A percentile compares a stretch with the other conserved stretches of the same genome.
Conservation (phyloP, 2,888 invertebrate genomes). For the Macrophya alboannulata region DNA sequence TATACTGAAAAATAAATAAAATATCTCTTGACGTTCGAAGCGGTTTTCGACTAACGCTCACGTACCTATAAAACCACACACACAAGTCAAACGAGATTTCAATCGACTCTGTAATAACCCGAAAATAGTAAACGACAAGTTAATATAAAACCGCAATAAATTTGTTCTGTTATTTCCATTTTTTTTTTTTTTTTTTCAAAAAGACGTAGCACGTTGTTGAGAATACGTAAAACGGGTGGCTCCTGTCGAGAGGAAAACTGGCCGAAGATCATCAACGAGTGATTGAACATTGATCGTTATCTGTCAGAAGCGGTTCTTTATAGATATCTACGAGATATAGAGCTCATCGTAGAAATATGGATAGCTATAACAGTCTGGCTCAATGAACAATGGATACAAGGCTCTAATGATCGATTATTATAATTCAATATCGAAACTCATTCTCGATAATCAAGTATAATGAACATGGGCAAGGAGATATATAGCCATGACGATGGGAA, state of each 20-base stretch:
- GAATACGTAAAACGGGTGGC: not conserved
- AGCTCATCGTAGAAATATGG: not conserved
- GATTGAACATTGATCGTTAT: slow-evolving; percentile 15
- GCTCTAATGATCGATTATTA: slow-evolving; percentile 58
- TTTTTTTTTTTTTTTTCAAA: not conserved
- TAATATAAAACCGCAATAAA: not conserved
- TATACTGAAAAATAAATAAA: not conserved
- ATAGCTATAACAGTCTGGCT: not conserved
- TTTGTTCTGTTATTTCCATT: not conserved
- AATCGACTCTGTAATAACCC: not conserved
- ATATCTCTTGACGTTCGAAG: slow-evolving; percentile 8
- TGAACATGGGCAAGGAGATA: slow-evolving; percentile 48
- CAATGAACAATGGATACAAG: slow-evolving; percentile 51
- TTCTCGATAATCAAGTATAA: slow-evolving; percentile 60
- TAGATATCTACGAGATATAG: not conserved
- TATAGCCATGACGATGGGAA: slow-evolving; percentile 48
- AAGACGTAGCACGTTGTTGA: not conserved
- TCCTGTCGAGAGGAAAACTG: not conserved
- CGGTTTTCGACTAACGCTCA: slow-evolving; percentile 7
- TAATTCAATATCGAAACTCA: slow-evolving; percentile 62
- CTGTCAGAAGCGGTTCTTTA: slow-evolving; percentile 14
- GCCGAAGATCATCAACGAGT: slow-evolving; percentile 6
- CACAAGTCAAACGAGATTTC: slow-evolving; percentile 4
- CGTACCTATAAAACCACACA: not conserved
- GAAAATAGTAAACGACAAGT: not conserved